Conservation (phyloP, 2,888 invertebrate species). For the Lepidochitona cinerea region DNA sequence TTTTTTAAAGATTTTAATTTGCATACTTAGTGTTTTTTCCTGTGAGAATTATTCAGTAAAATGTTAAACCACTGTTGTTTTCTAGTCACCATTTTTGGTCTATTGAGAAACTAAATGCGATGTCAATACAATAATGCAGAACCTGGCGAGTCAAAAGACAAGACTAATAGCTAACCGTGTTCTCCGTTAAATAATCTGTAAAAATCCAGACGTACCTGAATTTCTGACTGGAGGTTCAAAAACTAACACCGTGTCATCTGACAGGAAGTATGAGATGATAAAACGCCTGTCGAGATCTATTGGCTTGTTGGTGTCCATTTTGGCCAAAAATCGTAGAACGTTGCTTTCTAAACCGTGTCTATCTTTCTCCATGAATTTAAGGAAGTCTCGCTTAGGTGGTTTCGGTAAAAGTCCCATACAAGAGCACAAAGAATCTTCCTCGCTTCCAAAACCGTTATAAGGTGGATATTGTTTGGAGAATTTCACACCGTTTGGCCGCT, state of each 20-base stretch:
- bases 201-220: constrained; percentile 66
- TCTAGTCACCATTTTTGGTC: no score
- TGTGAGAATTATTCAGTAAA: no score
- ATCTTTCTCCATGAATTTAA: constrained; percentile 86
- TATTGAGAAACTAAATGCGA: no score
- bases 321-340: constrained; percentile 84
- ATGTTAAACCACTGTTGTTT: no score
- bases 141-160: no score
- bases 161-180: no score
- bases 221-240: constrained; percentile 70
- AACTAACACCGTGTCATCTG: constrained; percentile 69
- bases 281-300: constrained; percentile 68
- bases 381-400: constrained; percentile 82
- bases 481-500: constrained; percentile 25
- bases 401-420: constrained; percentile 86
- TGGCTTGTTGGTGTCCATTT: constrained; percentile 80
- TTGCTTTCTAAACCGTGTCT: constrained; percentile 81
- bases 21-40: no score
- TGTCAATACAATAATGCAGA: no score
- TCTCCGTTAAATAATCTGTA: no score
- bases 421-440: constrained; percentile 91
- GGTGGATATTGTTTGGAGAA: constrained; percentile 77
- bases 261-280: constrained; percentile 70
- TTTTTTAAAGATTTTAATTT: no score
- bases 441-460: constrained; percentile 91